phyloP scores from a whole-genome alignment of 2,797 vertebrate species.

The Poecilia wingei region DNA sequence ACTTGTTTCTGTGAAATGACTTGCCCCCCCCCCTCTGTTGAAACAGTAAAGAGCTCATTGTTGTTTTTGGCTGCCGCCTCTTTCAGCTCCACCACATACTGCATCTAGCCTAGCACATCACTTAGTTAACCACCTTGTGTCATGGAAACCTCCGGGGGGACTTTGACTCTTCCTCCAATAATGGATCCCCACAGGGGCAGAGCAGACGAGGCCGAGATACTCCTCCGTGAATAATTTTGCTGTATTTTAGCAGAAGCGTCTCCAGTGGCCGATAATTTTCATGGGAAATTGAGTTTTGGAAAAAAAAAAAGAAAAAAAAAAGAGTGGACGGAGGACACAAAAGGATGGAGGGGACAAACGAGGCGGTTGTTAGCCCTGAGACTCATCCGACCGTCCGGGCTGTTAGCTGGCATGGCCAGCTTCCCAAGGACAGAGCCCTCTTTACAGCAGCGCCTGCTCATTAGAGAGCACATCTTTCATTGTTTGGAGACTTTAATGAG shows the following conservation, averaged over 20 bases:
- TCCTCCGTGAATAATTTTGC: slow-evolving; percentile 67
- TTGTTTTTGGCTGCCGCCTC: slow-evolving; percentile 39
- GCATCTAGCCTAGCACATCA: slow-evolving; percentile 44
- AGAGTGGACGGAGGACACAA: slow-evolving; percentile 48
- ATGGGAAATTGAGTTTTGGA: slow-evolving; percentile 63
- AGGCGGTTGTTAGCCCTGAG: slow-evolving; percentile 65
- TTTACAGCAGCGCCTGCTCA: slow-evolving; percentile 71
- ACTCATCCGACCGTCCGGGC: slow-evolving; percentile 46
- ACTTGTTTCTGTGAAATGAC: slow-evolving; percentile 24
- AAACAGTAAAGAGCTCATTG: slow-evolving; percentile 37
- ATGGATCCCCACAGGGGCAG: slow-evolving; percentile 27
- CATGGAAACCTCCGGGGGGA: slow-evolving; percentile 55
- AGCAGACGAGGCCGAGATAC: slow-evolving; percentile 24
- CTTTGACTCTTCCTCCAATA: slow-evolving; percentile 48
- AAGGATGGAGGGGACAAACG: slow-evolving; percentile 46
- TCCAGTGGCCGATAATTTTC: slow-evolving; percentile 34
- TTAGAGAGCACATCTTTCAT: slow-evolving; percentile 76
- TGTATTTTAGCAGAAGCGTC: slow-evolving; percentile 24
- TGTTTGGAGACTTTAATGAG: slow-evolving; percentile 83
- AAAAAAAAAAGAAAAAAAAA: slow-evolving; percentile 7
- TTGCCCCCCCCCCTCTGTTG: neutral
- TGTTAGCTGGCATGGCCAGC: slow-evolving; percentile 65
- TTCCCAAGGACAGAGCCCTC: slow-evolving; percentile 76
- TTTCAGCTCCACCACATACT: slow-evolving; percentile 43
- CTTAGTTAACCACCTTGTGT: slow-evolving; percentile 50